Base-by-base conservation (phyloP, 2,797 vertebrate species). In the Amblyraja radiata region DNA sequence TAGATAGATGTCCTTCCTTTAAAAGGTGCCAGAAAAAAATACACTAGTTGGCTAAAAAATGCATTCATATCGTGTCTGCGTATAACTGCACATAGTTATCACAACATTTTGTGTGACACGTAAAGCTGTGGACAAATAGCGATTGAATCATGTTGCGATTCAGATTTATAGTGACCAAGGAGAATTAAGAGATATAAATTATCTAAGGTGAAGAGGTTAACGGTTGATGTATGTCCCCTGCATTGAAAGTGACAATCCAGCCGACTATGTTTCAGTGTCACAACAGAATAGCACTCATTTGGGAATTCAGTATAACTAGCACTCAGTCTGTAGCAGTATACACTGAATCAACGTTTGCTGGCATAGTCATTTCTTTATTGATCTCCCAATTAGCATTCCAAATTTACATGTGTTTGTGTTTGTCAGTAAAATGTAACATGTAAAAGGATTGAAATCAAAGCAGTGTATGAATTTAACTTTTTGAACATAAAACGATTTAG, bases 351-450 rank as follows among this genome's bases (percentile, higher is more conserved):
- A 91, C 54, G 68, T 54, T 76, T 92, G 76, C 73, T 92, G 71
- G 23, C 90, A 73, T 54, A 8, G 39, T 92, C 54, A 92, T 76
- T 28, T 74, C 90, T 76, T 68, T 92, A 92, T 58, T 92, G 90
- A 92, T 76, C 71, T 92, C 21, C 36, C 71, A 92, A 92, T 92
- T 92, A 92, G 39, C 39, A 54, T 76, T 92, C 39, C 90, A 5
- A 92, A 92, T 92, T 74, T 74, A 54, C 54, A 71, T 54, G 39
- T n/a, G 25, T 46, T 58, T 21, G 68, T 28, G 13, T 58, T 74
- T 21, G 71, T 54, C 25, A 92, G 32, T 32, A 32, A 32, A 32
- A 32, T 32, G 32, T 32, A 32, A 32, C 32, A 28, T 92, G 71
- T 10, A 92, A 88, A 25, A 25, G 71, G 25, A 76, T 74, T 92